These are phyloP conservation scores for Lutjanus argentimaculatus DNA, from an alignment of 2,797 vertebrate species.

Conservation along the genomic window DNA sequence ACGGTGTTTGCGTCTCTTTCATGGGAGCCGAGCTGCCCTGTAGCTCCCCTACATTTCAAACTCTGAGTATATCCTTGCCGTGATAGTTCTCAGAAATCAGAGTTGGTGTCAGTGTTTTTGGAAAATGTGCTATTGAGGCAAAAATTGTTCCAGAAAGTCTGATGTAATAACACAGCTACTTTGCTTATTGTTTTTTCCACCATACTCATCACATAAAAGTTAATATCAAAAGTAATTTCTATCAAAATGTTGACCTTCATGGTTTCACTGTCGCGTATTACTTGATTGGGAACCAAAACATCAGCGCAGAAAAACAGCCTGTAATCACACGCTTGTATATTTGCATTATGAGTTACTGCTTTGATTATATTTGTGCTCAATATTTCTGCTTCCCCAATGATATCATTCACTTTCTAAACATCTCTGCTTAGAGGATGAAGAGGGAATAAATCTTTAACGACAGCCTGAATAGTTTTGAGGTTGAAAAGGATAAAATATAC, in stretches of 20 bases:
- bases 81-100: background rate
- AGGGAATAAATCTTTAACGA: conserved; percentile 57
- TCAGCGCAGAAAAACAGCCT: conserved; percentile 24
- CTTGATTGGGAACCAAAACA: conserved; percentile 32
- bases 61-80: background rate
- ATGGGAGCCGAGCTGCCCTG: too few relatives aligned
- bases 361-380: conserved; percentile 34
- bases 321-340: conserved; percentile 55
- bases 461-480: conserved; percentile 56
- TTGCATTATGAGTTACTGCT: conserved; percentile 46
- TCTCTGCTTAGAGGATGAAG: conserved; percentile 33
- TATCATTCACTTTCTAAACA: conserved; percentile 40
- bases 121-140: background rate
- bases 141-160: conserved; percentile 1
- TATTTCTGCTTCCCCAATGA: conserved; percentile 33
- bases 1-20: too few relatives aligned
- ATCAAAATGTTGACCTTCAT: conserved; percentile 33
- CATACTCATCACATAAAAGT: conserved; percentile 46
- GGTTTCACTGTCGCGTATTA: conserved; percentile 41
- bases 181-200: conserved; percentile 31
- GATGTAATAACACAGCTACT: conserved; percentile 10
- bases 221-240: conserved; percentile 46
- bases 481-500: conserved; percentile 57
- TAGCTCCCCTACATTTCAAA: too few relatives aligned
- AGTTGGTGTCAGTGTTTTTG: conserved; percentile 1